phyloP scores from a whole-genome alignment of 30 jellyfish, hydroid and myxozoan genomes.

The Catostylus mosaicus region DNA sequence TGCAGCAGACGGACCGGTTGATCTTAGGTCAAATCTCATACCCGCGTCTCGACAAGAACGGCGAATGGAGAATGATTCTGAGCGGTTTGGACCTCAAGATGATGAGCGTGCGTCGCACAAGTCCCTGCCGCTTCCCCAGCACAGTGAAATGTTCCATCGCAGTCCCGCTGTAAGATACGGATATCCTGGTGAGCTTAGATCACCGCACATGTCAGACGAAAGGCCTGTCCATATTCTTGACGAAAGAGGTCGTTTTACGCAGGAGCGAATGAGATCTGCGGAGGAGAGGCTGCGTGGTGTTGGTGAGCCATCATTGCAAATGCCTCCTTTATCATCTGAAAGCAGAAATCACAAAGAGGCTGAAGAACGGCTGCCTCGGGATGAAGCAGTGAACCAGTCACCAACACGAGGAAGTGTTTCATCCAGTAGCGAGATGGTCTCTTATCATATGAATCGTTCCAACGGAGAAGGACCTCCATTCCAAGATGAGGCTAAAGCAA shows the following conservation, averaged over 20 bases:
- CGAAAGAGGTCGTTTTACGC: slow-evolving; percentile 55
- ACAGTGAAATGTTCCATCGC: slow-evolving; percentile 14
- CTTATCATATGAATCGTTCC: slow-evolving; percentile 11
- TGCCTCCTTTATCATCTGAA: slow-evolving; percentile 4
- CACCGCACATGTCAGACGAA: slow-evolving; percentile 30
- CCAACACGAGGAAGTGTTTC: slow-evolving; percentile 16
- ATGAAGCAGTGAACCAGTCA: slow-evolving; percentile 5
- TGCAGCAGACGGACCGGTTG: slow-evolving; percentile 7
- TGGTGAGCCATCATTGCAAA: slow-evolving; percentile 1
- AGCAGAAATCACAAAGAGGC: slow-evolving; percentile 12
- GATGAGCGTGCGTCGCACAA: slow-evolving; percentile 16
- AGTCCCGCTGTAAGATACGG: slow-evolving; percentile 20
- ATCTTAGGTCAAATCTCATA: neutral
- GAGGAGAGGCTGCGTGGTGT: slow-evolving; percentile 34
- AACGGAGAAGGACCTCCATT: slow-evolving; percentile 3
- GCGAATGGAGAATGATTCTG: slow-evolving; percentile 11
- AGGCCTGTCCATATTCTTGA: slow-evolving; percentile 54
- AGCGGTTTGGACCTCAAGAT: slow-evolving; percentile 13
- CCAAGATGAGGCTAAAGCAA: slow-evolving; percentile 20
- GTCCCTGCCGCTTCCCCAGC: slow-evolving; percentile 26
- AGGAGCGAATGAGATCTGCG: slow-evolving; percentile 55
- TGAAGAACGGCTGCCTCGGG: slow-evolving; percentile 11
- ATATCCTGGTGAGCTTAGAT: slow-evolving; percentile 38
- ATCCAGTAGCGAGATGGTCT: neutral
- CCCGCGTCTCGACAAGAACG: neutral